These are phyloP conservation scores for Clarias gariepinus DNA, from an alignment of 2,113 vertebrate species.

Conservation along the genomic window DNA sequence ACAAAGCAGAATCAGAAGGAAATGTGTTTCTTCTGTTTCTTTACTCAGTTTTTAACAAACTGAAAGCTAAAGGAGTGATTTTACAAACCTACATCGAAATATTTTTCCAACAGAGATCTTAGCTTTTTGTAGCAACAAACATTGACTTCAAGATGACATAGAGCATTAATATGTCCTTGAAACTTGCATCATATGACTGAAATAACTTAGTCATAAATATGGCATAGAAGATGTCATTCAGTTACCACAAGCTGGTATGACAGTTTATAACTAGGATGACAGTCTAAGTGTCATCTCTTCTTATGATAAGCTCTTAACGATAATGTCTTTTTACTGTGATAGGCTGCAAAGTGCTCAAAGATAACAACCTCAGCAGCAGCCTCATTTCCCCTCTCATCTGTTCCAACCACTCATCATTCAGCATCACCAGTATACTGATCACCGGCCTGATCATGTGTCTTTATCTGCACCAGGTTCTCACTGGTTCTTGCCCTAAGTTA, in stretches of 20 bases:
- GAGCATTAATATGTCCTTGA: background rate
- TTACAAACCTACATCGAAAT: background rate
- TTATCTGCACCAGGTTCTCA: too few species aligned
- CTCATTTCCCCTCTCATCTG: too few species aligned
- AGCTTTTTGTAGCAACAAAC: background rate
- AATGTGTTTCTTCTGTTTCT: background rate
- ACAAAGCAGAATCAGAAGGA: background rate
- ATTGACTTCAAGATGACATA: slow-evolving; percentile 3
- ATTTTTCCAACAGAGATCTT: background rate
- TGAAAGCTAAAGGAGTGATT: background rate
- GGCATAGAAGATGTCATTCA: background rate
- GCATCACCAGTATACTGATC: too few species aligned
- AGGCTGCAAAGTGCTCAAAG: too few species aligned
- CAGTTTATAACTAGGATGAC: background rate
- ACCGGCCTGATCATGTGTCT: too few species aligned
- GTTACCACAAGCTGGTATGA: background rate
- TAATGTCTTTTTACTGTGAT: too few species aligned
- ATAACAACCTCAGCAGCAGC: too few species aligned
- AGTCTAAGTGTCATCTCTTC: background rate
- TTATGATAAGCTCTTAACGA: background rate
- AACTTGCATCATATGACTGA: background rate
- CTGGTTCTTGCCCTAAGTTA: too few species aligned
- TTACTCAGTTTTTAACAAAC: slow-evolving; percentile 1
- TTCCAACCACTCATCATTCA: too few species aligned
- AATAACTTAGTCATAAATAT: background rate